Conservation (phyloP, 2,797 vertebrate genomes). For the Siniperca undulata region DNA sequence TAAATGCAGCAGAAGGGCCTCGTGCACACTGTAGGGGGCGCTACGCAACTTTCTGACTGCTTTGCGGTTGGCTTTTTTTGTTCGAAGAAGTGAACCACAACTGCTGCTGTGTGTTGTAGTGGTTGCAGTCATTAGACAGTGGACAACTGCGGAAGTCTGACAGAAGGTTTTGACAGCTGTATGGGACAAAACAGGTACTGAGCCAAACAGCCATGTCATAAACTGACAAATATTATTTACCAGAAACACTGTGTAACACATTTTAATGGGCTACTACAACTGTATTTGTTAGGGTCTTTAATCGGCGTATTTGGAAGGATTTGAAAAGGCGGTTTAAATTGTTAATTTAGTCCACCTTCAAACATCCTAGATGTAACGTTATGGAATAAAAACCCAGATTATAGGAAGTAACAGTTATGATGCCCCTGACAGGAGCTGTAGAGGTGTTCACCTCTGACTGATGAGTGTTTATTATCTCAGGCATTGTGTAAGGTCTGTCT, state of each 20-base stretch:
- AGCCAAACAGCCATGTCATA: neutral
- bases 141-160: neutral
- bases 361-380: neutral
- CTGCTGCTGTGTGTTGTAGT: no score
- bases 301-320: no score
- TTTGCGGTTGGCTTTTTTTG: neutral
- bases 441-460: neutral
- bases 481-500: neutral
- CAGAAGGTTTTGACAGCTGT: constrained; percentile 5
- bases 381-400: neutral
- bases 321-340: neutral
- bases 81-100: constrained; percentile 9
- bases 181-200: constrained; percentile 64
- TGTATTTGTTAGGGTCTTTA: neutral
- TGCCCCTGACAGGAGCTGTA: neutral
- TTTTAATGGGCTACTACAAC: neutral
- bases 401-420: neutral
- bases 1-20: constrained; percentile 19
- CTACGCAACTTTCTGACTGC: neutral
- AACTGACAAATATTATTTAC: neutral
- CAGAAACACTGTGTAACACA: neutral
- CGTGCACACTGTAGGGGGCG: constrained; percentile 5
- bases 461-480: neutral
- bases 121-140: neutral
- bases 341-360: neutral